Evolutionary conservation across 2,113 vertebrate genomes (phyloP).

Genomic region (Microcebus griseorufus): DNA sequence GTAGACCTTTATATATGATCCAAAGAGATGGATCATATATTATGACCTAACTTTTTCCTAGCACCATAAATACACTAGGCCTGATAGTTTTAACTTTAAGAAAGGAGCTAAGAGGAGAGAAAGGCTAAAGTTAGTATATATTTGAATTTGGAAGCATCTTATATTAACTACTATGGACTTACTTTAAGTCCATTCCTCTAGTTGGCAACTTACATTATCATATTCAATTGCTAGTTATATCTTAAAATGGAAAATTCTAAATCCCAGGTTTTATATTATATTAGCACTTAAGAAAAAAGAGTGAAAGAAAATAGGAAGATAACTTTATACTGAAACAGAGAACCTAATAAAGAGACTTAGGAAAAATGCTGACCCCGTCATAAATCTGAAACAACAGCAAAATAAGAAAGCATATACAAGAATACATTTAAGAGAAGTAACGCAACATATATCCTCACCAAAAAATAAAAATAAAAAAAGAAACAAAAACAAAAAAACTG

Average conservation of each 20-base stretch:
- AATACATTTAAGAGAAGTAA: neutral
- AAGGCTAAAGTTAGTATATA: neutral
- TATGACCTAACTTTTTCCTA: neutral
- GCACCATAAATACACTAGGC: neutral
- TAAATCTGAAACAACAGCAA: constrained; percentile 18
- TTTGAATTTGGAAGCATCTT: constrained; percentile 22
- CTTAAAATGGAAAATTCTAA: constrained; percentile 26
- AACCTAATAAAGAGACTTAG: neutral
- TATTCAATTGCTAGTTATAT: constrained; percentile 25
- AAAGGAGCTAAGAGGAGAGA: neutral
- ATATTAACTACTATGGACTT: neutral
- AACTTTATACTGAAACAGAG: constrained; percentile 43
- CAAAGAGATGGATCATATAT: neutral
- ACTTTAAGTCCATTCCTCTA: neutral
- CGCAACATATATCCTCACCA: neutral
- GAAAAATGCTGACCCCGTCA: neutral
- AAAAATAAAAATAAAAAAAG: neutral
- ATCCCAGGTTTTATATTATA: constrained; percentile 26
- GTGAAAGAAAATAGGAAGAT: neutral
- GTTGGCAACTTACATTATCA: neutral
- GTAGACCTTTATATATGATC: neutral
- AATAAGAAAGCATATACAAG: neutral
- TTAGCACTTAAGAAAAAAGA: neutral
- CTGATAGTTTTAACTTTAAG: constrained; percentile 4
- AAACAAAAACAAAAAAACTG: neutral